Conservation (phyloP, 2,113 vertebrate genomes). For the Bagarius yarrelli region DNA sequence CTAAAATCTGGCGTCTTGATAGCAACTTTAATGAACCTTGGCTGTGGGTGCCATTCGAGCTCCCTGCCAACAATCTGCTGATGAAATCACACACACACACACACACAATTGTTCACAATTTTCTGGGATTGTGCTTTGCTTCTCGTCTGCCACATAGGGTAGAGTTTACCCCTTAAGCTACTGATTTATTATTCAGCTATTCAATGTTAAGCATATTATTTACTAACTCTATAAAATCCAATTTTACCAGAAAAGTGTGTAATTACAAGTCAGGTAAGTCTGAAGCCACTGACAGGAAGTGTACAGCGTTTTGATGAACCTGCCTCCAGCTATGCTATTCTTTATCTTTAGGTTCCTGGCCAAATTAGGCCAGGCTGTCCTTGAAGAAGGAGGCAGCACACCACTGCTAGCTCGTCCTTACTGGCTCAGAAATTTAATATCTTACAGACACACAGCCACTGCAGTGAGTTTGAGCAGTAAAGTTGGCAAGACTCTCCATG, state of each 20-base stretch:
- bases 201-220: not conserved
- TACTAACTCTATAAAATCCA: too few species aligned
- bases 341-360: constrained; percentile 68
- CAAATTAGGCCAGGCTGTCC: constrained; percentile 72
- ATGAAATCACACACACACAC: constrained; percentile 13
- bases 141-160: not conserved
- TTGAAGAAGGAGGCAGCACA: constrained; percentile 59
- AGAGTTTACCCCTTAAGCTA: not conserved
- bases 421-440: constrained; percentile 64
- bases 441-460: constrained; percentile 1
- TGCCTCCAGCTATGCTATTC: constrained; percentile 55
- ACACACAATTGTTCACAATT: not conserved
- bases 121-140: not conserved
- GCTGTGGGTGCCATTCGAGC: not conserved
- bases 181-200: not conserved
- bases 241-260: not conserved
- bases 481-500: constrained; percentile 23
- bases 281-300: not conserved
- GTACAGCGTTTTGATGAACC: not conserved
- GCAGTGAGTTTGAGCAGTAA: not conserved
- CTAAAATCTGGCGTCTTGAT: constrained; percentile 19
- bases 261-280: constrained; percentile 8
- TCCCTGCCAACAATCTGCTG: constrained; percentile 1
- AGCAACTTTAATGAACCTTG: constrained; percentile 21
- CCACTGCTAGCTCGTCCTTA: constrained; percentile 55